Evolutionary conservation across 2,888 invertebrate species (phyloP).

Genomic region (Amaurobius ferox): DNA sequence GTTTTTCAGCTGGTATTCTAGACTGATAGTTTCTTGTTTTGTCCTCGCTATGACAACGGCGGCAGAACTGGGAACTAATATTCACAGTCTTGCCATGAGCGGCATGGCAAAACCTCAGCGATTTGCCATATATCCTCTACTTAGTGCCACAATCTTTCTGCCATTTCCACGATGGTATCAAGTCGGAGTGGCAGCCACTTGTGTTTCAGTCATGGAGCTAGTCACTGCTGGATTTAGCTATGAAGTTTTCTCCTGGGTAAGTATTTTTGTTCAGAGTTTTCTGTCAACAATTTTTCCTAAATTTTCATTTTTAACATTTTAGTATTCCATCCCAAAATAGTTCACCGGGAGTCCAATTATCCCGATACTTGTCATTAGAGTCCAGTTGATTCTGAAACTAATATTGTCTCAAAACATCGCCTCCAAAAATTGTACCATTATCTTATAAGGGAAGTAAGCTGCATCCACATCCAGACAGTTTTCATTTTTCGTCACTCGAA

Average conservation of each 20-base stretch:
- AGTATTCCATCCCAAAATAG: not conserved
- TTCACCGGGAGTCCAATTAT: not conserved
- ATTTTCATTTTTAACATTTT: not conserved
- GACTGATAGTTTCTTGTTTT: conserved; percentile 69
- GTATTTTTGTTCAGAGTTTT: not conserved
- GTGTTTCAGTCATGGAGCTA: conserved; percentile 84
- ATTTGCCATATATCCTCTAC: conserved; percentile 80
- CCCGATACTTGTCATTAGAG: too few relatives aligned
- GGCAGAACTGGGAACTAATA: conserved; percentile 36
- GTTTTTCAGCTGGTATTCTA: conserved; percentile 64
- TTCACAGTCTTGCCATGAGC: conserved; percentile 15
- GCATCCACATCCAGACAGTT: too few relatives aligned
- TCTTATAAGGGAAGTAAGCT: too few relatives aligned
- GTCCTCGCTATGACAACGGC: conserved; percentile 70
- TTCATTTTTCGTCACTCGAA: too few relatives aligned
- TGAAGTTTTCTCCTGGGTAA: conserved; percentile 33
- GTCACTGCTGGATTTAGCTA: conserved; percentile 78
- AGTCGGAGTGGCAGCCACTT: conserved; percentile 84
- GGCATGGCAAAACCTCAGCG: conserved; percentile 21
- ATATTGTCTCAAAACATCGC: too few relatives aligned
- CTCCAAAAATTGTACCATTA: too few relatives aligned
- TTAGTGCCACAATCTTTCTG: conserved; percentile 89
- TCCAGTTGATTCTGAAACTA: too few relatives aligned
- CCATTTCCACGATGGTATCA: conserved; percentile 86
- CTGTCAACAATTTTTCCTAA: not conserved